Percentiles rank a stretch among this genome's conserved stretches.
These are phyloP conservation scores for Dinoponera quadriceps DNA, from an alignment of 1,140 invertebrate genomes.

Conservation along the genomic window DNA sequence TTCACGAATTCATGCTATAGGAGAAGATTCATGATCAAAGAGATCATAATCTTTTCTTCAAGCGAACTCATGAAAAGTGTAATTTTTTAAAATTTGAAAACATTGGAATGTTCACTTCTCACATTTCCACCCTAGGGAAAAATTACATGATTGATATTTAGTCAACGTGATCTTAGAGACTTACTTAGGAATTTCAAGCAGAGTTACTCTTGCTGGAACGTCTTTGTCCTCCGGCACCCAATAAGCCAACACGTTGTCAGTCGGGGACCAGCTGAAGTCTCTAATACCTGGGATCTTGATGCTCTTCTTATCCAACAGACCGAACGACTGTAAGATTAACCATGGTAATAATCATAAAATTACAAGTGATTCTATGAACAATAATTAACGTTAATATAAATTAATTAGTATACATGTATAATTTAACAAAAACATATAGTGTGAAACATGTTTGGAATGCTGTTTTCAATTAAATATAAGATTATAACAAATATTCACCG, in stretches of 20 bases:
- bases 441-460: not conserved
- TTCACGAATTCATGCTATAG: too few relatives aligned
- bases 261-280: conserved; percentile 99
- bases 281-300: conserved; percentile 96
- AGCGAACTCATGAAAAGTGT: too few relatives aligned
- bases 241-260: conserved; percentile 98
- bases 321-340: conserved; percentile 90
- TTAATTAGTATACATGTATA: not conserved
- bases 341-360: not conserved
- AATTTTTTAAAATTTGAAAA: too few relatives aligned
- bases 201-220: conserved; percentile 93
- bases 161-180: conserved; percentile 30
- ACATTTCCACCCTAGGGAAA: too few relatives aligned
- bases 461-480: conserved; percentile 1
- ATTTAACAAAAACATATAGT: not conserved
- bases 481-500: conserved; percentile 85
- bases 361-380: not conserved
- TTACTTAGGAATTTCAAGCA: conserved; percentile 93
- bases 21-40: too few relatives aligned
- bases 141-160: too few relatives aligned
- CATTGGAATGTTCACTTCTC: too few relatives aligned
- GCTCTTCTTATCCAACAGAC: conserved; percentile 96
- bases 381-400: conserved; percentile 4
- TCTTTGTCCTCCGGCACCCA: conserved; percentile 99
- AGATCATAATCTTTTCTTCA: too few relatives aligned